Conservation (phyloP, 2,113 vertebrate genomes). For the Seriola aureovittata region DNA sequence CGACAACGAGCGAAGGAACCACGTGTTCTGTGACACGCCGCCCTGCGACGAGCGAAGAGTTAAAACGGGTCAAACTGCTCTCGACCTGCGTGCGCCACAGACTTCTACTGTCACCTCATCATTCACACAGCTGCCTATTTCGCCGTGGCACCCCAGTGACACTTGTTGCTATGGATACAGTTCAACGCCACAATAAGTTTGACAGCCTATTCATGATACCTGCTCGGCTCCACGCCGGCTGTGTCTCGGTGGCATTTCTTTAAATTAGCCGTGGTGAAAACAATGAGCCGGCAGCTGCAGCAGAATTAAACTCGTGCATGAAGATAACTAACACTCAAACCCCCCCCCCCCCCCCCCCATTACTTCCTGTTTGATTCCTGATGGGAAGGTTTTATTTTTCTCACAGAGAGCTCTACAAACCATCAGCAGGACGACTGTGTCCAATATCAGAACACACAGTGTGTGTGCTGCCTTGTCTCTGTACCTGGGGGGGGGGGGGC, state of each 20-base stretch:
- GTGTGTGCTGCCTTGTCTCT: no score
- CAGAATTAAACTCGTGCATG: conserved; percentile 16
- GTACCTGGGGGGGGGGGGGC: not conserved
- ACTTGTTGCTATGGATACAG: conserved; percentile 74
- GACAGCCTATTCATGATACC: conserved; percentile 57
- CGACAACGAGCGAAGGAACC: no score
- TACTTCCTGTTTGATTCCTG: not conserved
- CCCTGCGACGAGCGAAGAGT: no score
- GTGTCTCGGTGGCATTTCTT: conserved; percentile 50
- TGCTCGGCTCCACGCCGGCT: conserved; percentile 21
- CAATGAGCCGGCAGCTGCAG: conserved; percentile 51
- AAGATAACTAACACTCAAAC: conserved; percentile 24
- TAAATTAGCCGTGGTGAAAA: conserved; percentile 52
- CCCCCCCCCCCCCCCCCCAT: not conserved
- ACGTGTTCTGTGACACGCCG: no score
- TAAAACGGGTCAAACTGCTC: no score
- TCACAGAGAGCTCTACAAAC: not conserved
- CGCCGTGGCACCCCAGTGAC: conserved; percentile 41
- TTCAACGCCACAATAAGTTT: conserved; percentile 43
- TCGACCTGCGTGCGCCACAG: not conserved
- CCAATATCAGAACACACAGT: not conserved
- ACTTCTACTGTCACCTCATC: conserved; percentile 7
- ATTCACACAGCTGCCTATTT: conserved; percentile 30
- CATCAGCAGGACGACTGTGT: conserved; percentile 7
- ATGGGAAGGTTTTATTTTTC: not conserved